Conservation (phyloP, 2,888 invertebrate species). For the Rhagium mordax region DNA sequence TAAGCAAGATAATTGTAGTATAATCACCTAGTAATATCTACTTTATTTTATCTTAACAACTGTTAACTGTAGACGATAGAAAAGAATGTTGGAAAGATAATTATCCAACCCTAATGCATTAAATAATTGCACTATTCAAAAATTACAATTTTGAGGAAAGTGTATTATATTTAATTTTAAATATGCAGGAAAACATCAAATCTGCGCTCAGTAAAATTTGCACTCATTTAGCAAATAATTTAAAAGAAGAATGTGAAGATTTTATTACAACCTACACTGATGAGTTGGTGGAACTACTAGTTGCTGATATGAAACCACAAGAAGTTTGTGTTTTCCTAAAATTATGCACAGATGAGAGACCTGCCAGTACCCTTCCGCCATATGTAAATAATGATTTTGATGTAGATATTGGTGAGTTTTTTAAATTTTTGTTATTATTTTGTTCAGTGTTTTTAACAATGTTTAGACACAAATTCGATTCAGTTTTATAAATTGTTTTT, state of each 20-base stretch:
- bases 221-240: conserved; percentile 76
- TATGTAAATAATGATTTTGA: conserved; percentile 39
- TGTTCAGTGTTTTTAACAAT: no score
- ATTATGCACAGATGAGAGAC: conserved; percentile 76
- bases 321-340: conserved; percentile 86
- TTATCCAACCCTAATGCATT: neutral
- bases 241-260: conserved; percentile 79
- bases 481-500: no score
- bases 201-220: conserved; percentile 81
- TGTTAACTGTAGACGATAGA: no score
- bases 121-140: neutral
- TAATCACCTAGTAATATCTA: no score
- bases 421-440: no score
- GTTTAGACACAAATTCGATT: no score
- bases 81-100: no score
- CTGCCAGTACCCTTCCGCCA: conserved; percentile 56
- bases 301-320: conserved; percentile 82
- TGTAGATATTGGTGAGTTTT: conserved; percentile 61
- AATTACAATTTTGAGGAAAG: neutral
- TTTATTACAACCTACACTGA: conserved; percentile 85
- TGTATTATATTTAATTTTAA: conserved; percentile 22
- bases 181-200: conserved; percentile 78
- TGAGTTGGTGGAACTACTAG: conserved; percentile 83
- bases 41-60: no score
- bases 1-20: no score